Conservation (phyloP, 2,113 vertebrate species). For the Parotia lawesii region DNA sequence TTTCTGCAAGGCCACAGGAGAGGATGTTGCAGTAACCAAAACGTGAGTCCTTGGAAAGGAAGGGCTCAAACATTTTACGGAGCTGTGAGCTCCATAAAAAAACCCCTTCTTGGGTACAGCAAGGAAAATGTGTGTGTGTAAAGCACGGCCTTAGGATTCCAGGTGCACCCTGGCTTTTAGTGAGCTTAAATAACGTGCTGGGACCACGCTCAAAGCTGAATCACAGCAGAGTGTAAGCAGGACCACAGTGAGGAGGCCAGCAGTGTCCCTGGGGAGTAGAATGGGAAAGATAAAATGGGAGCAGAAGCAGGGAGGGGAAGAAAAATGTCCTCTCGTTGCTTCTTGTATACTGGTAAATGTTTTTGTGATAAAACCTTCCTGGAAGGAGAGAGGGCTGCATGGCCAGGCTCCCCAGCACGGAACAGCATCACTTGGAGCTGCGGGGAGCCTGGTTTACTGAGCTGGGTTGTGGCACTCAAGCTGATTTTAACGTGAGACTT, state of each 20-base stretch:
- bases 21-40: not conserved
- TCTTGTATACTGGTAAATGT: not conserved
- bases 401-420: rapidly evolving
- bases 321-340: not conserved
- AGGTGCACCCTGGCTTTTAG: not conserved
- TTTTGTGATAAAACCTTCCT: not conserved
- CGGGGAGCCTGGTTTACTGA: not conserved
- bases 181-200: not conserved
- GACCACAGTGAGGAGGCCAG: not conserved
- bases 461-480: not conserved
- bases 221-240: not conserved
- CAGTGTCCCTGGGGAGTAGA: no score
- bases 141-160: not conserved
- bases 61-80: not conserved
- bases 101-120: not conserved
- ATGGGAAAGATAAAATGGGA: not conserved
- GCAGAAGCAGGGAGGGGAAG: no score
- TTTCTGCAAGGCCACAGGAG: not conserved
- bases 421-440: not conserved
- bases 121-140: not conserved
- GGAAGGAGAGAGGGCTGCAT: not conserved
- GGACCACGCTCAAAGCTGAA: rapidly evolving
- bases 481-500: not conserved
- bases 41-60: not conserved
- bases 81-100: not conserved